phyloP scores from a whole-genome alignment of 1,140 invertebrate species.

The Apis dorsata region DNA sequence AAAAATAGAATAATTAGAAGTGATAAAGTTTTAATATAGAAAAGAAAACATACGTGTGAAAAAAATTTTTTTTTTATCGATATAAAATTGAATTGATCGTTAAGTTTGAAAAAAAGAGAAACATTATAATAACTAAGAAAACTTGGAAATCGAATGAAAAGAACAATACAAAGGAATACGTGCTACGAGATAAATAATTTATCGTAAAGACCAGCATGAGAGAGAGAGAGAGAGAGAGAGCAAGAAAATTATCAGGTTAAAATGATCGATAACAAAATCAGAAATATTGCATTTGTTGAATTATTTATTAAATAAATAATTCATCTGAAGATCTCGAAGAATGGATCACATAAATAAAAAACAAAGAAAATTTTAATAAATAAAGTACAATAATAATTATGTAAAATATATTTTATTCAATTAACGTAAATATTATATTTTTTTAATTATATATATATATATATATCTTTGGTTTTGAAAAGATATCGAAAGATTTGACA shows the following conservation, averaged over 20 bases:
- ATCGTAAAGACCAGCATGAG: background rate
- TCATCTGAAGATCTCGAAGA: background rate
- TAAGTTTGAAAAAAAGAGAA: background rate
- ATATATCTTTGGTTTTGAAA: too few relatives aligned
- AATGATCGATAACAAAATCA: constrained; percentile 10
- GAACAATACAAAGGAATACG: background rate
- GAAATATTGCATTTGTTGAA: background rate
- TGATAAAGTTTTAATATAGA: too few relatives aligned
- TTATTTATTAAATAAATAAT: constrained; percentile 30
- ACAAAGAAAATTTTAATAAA: background rate
- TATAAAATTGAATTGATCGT: background rate
- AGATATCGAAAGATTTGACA: too few relatives aligned
- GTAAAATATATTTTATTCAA: too few relatives aligned
- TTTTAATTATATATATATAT: too few relatives aligned
- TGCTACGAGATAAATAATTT: background rate
- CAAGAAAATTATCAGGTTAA: background rate
- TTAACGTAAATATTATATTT: too few relatives aligned
- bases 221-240: background rate
- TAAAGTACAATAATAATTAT: too few relatives aligned
- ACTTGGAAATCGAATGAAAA: background rate
- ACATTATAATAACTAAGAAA: background rate
- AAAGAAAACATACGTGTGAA: background rate
- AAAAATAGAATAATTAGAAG: too few relatives aligned
- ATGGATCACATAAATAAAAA: background rate
- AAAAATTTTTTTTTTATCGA: background rate